These are phyloP conservation scores for Sitobion miscanthi DNA, from an alignment of 1,140 invertebrate species.

Conservation along the genomic window DNA sequence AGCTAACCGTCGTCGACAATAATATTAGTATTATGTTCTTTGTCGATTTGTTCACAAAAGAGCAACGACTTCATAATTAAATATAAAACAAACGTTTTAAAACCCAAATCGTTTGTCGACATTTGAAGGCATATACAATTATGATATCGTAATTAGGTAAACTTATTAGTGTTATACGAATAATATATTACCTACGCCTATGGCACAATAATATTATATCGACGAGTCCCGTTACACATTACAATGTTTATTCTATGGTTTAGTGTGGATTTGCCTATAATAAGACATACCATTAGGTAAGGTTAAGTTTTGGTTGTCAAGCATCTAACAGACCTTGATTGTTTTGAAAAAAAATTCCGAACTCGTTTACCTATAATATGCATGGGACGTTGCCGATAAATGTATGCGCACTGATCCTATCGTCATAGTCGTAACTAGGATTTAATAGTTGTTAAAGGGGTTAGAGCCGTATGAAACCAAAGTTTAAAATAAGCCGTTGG, in stretches of 20 bases:
- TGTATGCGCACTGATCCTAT: not conserved
- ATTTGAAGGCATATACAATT: not conserved
- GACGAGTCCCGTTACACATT: not conserved
- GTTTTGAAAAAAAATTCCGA: too few relatives aligned
- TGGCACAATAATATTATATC: not conserved
- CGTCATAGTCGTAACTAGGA: too few relatives aligned
- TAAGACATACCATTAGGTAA: not conserved
- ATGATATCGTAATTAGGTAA: not conserved
- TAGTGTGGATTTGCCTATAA: not conserved
- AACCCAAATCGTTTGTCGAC: not conserved
- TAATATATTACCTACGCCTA: not conserved
- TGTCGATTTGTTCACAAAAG: not conserved
- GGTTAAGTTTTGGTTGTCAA: not conserved
- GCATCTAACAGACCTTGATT: too few relatives aligned
- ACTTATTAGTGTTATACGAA: not conserved
- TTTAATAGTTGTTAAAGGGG: too few relatives aligned
- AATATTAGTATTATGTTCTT: not conserved
- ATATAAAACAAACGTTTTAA: not conserved
- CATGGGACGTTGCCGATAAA: not conserved
- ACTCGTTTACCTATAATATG: too few relatives aligned
- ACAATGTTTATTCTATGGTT: not conserved
- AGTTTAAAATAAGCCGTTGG: too few relatives aligned
- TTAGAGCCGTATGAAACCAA: too few relatives aligned
- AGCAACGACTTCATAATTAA: not conserved
- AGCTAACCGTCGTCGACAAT: not conserved